Evolutionary conservation across 2,888 invertebrate genomes (phyloP).

Genomic region (Drosophila paracracens): DNA sequence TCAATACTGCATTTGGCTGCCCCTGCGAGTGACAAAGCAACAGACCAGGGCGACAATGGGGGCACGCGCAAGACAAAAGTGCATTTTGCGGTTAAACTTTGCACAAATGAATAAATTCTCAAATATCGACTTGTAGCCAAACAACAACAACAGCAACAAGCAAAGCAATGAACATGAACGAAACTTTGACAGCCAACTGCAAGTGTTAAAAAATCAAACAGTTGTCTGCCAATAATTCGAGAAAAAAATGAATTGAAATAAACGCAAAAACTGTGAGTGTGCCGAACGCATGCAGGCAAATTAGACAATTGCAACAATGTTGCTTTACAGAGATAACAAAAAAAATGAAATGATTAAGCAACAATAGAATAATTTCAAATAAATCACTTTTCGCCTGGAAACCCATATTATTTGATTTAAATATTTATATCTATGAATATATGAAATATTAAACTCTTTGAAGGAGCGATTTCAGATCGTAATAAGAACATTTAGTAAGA

Average conservation of each 20-base stretch:
- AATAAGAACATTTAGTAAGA: background rate
- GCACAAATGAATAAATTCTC: constrained; percentile 46
- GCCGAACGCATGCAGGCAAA: constrained; percentile 40
- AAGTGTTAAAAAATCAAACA: constrained; percentile 56
- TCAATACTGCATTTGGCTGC: constrained; percentile 30
- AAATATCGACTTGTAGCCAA: constrained; percentile 38
- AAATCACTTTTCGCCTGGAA: background rate
- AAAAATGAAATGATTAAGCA: background rate
- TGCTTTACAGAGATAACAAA: constrained; percentile 8
- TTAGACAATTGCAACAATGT: constrained; percentile 43
- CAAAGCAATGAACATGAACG: constrained; percentile 32
- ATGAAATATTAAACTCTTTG: background rate
- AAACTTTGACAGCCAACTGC: constrained; percentile 47
- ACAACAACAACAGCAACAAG: constrained; percentile 6
- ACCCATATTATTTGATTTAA: background rate
- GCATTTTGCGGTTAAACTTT: constrained; percentile 64
- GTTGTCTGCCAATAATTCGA: constrained; percentile 25
- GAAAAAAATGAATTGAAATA: constrained; percentile 7
- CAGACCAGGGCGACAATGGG: constrained; percentile 40
- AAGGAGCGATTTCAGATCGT: background rate
- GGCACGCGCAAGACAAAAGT: constrained; percentile 47
- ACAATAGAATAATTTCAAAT: background rate
- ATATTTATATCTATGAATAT: background rate
- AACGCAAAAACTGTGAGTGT: constrained; percentile 45
- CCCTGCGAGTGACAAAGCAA: constrained; percentile 41